Conservation (phyloP, 2,888 invertebrate genomes). For the Pristionchus mayeri region DNA sequence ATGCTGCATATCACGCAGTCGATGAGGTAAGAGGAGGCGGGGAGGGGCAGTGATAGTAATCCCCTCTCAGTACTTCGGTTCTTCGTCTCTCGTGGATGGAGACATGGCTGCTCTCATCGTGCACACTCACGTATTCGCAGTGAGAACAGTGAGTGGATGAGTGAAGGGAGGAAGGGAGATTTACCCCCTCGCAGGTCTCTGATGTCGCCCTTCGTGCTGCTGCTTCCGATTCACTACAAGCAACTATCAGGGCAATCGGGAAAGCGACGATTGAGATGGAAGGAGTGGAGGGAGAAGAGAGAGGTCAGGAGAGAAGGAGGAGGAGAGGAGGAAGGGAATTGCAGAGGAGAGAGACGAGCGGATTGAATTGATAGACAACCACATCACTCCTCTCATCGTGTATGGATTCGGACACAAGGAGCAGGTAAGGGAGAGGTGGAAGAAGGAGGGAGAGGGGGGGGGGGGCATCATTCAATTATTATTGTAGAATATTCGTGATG, state of each 20-base stretch:
- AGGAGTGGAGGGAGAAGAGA: neutral
- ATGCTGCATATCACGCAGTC: slow-evolving; percentile 82
- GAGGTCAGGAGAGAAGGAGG: neutral
- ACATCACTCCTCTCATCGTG: slow-evolving; percentile 58
- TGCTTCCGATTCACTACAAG: slow-evolving; percentile 55
- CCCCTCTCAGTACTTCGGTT: neutral
- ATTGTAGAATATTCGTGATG: slow-evolving; percentile 81
- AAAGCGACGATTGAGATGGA: slow-evolving; percentile 32
- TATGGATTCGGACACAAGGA: slow-evolving; percentile 53
- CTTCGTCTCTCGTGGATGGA: neutral
- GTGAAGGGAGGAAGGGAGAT: no score
- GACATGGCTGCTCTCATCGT: slow-evolving; percentile 26
- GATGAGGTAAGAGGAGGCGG: slow-evolving; percentile 18
- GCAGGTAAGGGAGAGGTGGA: slow-evolving; percentile 52
- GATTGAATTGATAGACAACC: slow-evolving; percentile 52
- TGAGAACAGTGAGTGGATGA: slow-evolving; percentile 44
- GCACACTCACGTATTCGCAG: slow-evolving; percentile 28
- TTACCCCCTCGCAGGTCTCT: slow-evolving; percentile 6
- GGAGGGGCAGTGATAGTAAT: no score
- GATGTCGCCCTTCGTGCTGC: slow-evolving; percentile 49
- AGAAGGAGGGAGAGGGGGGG: no score
- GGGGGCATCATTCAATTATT: neutral
- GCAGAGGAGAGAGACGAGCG: neutral
- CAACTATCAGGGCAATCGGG: slow-evolving; percentile 50
- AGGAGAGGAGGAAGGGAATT: neutral